Evolutionary conservation across 1,140 invertebrate species (phyloP), one percentile per base, ranked within the genome.

Genomic region (Meloidogyne floridensis): DNA sequence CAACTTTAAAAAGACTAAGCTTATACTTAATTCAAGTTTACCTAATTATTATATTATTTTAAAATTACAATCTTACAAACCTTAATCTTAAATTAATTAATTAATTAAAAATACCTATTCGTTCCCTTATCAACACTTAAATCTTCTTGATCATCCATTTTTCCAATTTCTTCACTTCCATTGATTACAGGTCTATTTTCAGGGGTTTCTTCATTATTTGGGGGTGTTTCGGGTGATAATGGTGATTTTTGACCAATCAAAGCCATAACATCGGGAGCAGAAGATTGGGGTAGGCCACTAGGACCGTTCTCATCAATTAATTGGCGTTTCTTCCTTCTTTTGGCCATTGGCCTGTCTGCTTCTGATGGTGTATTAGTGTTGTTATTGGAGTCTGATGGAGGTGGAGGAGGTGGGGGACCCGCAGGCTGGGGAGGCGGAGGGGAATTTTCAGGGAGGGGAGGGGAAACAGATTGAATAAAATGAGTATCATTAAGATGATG

Each of bases 371-470:
- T 65, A 11, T 65, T 65, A 65, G 7, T 59, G 54, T 59, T 59
- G 56, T 59, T 65, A 65, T 65, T n/a, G 7, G 59, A 65, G n/a
- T 59, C 13, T 15, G 13, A 3, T 15, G 56, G 11, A 15, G 56
- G 56, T 59, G 10, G 56, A 15, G 56, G 56, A 15, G 11, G 56
- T 5, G 56, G 13, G 5, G 13, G 13, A 3, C 4, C 56, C 0
- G 47, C 4, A 6, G 47, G 47, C 4, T 4, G 56, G 56, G 56
- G 56, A n/a, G 15, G 59, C 8, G 8, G 11, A 73, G 47, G 69
- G 73, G 85, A 2, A 86, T n/a, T 59, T 80, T 74, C 20, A 78
- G 6, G 15, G n/a, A 0, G 47, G 47, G 47, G 47, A 47, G 1
- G 32, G 32, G 20, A 20, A 20, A 20, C 20, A 32, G 32, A 32